Evolutionary conservation across 2,113 vertebrate species (phyloP), one percentile per base, ranked within the genome.

Genomic region (Cnemophilus loriae): DNA sequence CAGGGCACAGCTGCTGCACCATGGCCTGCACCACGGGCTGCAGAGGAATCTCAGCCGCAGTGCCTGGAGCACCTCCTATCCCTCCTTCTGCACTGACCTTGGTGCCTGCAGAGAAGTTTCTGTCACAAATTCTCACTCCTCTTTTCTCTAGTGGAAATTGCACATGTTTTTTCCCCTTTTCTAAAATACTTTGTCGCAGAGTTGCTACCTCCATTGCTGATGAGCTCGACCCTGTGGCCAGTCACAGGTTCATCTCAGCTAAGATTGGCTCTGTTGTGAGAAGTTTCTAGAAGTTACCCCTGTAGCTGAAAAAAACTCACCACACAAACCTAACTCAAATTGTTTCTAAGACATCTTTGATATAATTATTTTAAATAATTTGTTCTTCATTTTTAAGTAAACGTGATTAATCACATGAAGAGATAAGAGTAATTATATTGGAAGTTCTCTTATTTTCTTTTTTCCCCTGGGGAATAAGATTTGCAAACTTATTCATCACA

Each of bases 201-300:
- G 15, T 3, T 4, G 1, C 6, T 75, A 8, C 9, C 27, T 39
- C 15, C 3, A 9, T 6, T 12, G 3, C 16, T 33, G 42, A 33
- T 61, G 3, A 28, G 5, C 18, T 71, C 0, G 0, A 14, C 13
- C 3, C 14, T 71, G 46, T 32, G 26, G 12, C 19, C 20, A 86
- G 14, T 5, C 9, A 30, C 2, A 11, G 4, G 13, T 24, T 39
- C 5, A 9, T 27, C 7, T 53, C 67, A 21, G 9, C n/a, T 32
- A 50, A 50, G 26, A 26, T 9, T 59, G 35, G 16, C 4, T 76
- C 13, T 59, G 37, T 59, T 59, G 11, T 35, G 21, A 59, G 37
- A 77, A 82, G 12, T 6, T 75, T 75, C 26, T 46, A 32, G 42
- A 33, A 63, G 8, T 57, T 50, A 46, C 6, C 3, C 5, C 8